Evolutionary conservation across 2,888 invertebrate species (phyloP).

Genomic region (Plusia festucae): DNA sequence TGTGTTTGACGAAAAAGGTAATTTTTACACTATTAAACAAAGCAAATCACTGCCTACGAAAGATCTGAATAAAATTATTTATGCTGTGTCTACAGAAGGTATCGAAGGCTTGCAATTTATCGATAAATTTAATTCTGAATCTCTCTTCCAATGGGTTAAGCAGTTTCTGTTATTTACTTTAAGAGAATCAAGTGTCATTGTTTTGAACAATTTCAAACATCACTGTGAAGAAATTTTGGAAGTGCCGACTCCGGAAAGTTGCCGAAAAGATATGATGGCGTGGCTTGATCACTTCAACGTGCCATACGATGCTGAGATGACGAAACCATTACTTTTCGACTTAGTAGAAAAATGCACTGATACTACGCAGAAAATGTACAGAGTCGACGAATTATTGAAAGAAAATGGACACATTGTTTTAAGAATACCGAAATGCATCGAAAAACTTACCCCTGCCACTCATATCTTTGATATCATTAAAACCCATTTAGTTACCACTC

Average conservation of each 20-base stretch:
- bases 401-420: slow-evolving; percentile 29
- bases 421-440: slow-evolving; percentile 34
- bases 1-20: slow-evolving; percentile 25
- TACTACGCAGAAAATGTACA: slow-evolving; percentile 13
- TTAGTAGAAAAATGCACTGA: slow-evolving; percentile 59
- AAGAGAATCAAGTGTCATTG: slow-evolving; percentile 24
- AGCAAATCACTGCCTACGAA: not conserved
- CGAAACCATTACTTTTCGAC: slow-evolving; percentile 58
- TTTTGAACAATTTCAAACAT: slow-evolving; percentile 37
- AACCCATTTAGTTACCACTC: not conserved
- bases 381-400: slow-evolving; percentile 17
- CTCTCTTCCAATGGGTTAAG: slow-evolving; percentile 25
- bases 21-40: slow-evolving; percentile 13
- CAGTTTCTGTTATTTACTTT: slow-evolving; percentile 6
- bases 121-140: not conserved
- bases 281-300: slow-evolving; percentile 64
- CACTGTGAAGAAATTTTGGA: slow-evolving; percentile 27
- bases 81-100: slow-evolving; percentile 19
- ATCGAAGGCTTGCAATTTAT: slow-evolving; percentile 10
- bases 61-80: slow-evolving; percentile 17
- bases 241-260: slow-evolving; percentile 49
- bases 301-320: slow-evolving; percentile 51
- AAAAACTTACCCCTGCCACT: slow-evolving; percentile 33
- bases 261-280: slow-evolving; percentile 49
- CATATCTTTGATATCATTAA: slow-evolving; percentile 22